Evolutionary conservation across 2,113 vertebrate genomes (phyloP).

Genomic region (Capreolus pygargus): DNA sequence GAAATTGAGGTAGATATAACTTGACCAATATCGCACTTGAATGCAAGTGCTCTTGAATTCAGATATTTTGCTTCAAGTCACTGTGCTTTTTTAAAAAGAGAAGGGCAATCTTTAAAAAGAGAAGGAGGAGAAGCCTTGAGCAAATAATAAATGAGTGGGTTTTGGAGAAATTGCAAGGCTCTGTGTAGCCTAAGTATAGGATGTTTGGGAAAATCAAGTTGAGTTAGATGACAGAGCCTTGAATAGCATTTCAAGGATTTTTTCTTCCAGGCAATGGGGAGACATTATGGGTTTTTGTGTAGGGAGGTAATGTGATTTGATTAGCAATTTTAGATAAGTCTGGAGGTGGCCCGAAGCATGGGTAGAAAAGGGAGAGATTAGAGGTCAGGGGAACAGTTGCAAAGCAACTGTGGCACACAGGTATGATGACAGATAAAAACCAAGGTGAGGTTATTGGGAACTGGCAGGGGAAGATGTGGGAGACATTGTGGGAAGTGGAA

Average conservation of each 20-base stretch:
- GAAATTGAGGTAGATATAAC: neutral
- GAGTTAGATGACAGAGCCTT: neutral
- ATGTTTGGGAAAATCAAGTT: neutral
- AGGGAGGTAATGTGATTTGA: neutral
- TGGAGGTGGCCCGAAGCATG: neutral
- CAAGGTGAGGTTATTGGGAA: neutral
- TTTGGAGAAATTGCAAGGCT: neutral
- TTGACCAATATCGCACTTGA: neutral
- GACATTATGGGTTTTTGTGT: neutral
- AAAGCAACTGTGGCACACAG: neutral
- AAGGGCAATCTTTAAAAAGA: neutral
- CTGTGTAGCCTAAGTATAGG: neutral
- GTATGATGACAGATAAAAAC: neutral
- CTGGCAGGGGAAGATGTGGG: neutral
- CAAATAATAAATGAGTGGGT: neutral
- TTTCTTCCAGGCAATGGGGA: neutral
- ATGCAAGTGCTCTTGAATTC: neutral
- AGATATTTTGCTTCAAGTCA: neutral
- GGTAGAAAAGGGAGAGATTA: neutral
- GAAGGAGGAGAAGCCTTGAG: neutral
- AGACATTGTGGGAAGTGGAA: neutral
- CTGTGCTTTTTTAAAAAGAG: neutral
- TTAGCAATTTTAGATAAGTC: neutral
- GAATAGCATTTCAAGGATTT: neutral
- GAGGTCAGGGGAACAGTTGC: neutral